Base-by-base conservation (phyloP, 2,888 invertebrate genomes). In the Zonitis immaculata region DNA sequence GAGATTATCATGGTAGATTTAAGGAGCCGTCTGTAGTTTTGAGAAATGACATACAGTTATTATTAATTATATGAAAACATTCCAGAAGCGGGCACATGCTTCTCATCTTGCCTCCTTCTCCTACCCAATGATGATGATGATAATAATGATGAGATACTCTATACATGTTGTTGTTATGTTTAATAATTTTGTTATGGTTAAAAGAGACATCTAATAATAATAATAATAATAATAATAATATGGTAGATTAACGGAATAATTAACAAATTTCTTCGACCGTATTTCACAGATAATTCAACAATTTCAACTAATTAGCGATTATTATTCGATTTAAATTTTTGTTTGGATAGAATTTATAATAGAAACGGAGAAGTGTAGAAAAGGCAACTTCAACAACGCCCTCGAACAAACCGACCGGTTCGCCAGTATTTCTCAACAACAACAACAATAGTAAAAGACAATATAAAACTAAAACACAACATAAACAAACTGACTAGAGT, bases 1-100 rank as follows among this genome's bases (percentile, higher is more conserved):
- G 60, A 67, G 69, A 71, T 71, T 70, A 71, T 69, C 70, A 70
- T 65, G 69, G 65, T 69, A 70, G 69, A 71, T 71, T 71, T 71
- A 68, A 70, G 65, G 60, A 67, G 68, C 68, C 67, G 70, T 70
- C 71, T 63, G 59, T 62, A 64, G 52, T 60, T 61, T 66, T 70
- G 71, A 70, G 68, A 70, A 71, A 70, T 70, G 70, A 68, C 68
- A 63, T 61, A 61, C 57, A 62, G 61, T 65, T 67, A 65, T 69
- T 70, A 71, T 71, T 71, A 71, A 71, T 71, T 67, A 65, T 64
- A 54, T 50, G 52, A 54, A 53, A 54, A 57, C 51, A 55, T 55
- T 55, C 51, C 51, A 51, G 46, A 28, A 35, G 30, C 26, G 46
- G 39, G 47, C 47, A 46, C 48, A 48, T 52, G 47, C 49, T 35